A percentile compares a stretch with the other conserved stretches of the same genome.
phyloP scores from a whole-genome alignment of 2,113 vertebrate genomes.

The Maccullochella peelii region DNA sequence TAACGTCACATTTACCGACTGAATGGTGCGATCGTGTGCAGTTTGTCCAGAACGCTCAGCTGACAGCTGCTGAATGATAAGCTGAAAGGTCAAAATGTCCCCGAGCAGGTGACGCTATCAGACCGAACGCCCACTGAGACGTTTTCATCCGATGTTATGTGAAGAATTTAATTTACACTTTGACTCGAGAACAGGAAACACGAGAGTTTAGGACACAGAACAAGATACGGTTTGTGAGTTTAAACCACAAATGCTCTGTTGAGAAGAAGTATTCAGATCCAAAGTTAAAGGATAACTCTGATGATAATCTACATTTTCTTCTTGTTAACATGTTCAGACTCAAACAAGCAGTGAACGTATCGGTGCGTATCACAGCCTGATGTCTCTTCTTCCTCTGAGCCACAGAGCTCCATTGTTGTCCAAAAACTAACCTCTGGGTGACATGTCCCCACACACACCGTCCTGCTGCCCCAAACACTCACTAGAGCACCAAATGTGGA shows the following conservation, averaged over 20 bases:
- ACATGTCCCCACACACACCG: too few species aligned
- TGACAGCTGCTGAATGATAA: background rate
- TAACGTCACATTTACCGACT: slow-evolving; percentile 12
- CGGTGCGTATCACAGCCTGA: too few species aligned
- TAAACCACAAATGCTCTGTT: background rate
- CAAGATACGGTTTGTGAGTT: too few species aligned
- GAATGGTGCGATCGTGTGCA: rapidly evolving
- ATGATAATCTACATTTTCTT: too few species aligned
- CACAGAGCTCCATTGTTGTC: too few species aligned
- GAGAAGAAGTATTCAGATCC: background rate
- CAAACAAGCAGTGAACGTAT: too few species aligned
- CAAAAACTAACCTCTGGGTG: too few species aligned
- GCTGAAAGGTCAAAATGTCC: slow-evolving; percentile 38
- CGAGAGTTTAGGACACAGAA: background rate
- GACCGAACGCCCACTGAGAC: background rate
- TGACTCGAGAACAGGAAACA: background rate
- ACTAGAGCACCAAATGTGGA: too few species aligned
- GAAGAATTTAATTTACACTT: slow-evolving; percentile 21
- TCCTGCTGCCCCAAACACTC: too few species aligned
- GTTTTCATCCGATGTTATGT: background rate
- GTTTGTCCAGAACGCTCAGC: slow-evolving; percentile 1
- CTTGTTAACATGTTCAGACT: too few species aligned
- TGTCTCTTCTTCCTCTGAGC: too few species aligned
- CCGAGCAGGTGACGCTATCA: background rate
- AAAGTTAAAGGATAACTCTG: background rate